Evolutionary conservation across 92 coral and sea anemone genomes (phyloP).

Genomic region (Siderastrea siderea): DNA sequence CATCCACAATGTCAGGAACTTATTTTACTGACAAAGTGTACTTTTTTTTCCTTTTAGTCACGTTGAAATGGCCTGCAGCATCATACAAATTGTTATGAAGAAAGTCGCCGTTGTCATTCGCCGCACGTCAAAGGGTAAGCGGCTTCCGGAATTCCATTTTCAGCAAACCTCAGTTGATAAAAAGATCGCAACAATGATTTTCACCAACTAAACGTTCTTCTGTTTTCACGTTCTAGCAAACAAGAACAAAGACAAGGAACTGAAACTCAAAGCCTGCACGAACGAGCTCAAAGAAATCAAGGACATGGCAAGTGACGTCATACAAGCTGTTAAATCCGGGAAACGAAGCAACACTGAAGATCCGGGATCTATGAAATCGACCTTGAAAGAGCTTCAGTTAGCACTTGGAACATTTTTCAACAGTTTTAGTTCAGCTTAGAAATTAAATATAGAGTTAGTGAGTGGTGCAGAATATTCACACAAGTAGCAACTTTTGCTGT

Average conservation of each 20-base stretch:
- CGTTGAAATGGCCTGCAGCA: slow-evolving; percentile 89
- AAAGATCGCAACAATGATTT: not conserved
- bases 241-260: slow-evolving; percentile 70
- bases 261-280: slow-evolving; percentile 56
- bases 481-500: too few species aligned
- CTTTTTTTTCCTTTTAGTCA: slow-evolving; percentile 59
- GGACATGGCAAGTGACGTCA: slow-evolving; percentile 53
- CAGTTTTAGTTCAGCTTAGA: not conserved
- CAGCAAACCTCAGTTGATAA: not conserved
- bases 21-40: not conserved
- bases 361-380: slow-evolving; percentile 62
- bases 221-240: not conserved
- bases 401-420: slow-evolving; percentile 64
- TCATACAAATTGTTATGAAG: slow-evolving; percentile 72
- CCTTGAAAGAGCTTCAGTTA: slow-evolving; percentile 69
- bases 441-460: not conserved
- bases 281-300: slow-evolving; percentile 72
- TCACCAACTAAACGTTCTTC: not conserved
- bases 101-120: slow-evolving; percentile 71
- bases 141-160: not conserved
- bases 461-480: too few species aligned
- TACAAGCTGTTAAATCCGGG: slow-evolving; percentile 39
- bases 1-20: too few species aligned
- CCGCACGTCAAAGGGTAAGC: slow-evolving; percentile 74
- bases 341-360: slow-evolving; percentile 68